Evolutionary conservation across 2,797 vertebrate genomes (phyloP).

Genomic region (Neosilurus hyrtlii): DNA sequence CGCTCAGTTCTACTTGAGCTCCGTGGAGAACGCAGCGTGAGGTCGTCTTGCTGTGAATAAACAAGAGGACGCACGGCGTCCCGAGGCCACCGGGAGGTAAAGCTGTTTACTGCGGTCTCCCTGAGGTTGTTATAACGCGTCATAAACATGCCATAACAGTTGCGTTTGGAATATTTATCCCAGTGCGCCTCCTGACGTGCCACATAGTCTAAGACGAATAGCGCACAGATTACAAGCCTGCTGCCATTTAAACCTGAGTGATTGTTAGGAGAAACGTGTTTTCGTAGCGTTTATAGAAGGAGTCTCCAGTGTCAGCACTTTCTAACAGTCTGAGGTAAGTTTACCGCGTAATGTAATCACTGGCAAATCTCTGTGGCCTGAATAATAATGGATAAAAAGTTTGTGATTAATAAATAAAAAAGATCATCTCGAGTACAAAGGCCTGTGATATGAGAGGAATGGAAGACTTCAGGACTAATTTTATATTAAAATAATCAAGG

Average conservation of each 20-base stretch:
- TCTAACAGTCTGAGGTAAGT: not conserved
- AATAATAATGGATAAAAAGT: not conserved
- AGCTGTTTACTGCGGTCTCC: conserved; percentile 27
- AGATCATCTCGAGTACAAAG: too few relatives aligned
- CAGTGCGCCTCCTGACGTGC: not conserved
- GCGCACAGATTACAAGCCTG: not conserved
- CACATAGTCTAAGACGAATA: not conserved
- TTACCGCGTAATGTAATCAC: not conserved
- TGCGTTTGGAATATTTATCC: not conserved
- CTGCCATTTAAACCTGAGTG: not conserved
- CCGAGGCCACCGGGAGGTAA: conserved; percentile 32
- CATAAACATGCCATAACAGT: conserved; percentile 45
- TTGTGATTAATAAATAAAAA: not conserved
- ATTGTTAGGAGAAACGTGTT: too few relatives aligned
- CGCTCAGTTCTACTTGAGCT: not conserved
- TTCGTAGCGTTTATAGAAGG: not conserved
- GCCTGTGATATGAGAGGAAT: not conserved
- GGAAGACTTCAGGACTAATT: not conserved
- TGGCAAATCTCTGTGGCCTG: too few relatives aligned
- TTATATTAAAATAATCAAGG: not conserved
- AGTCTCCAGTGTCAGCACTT: conserved; percentile 1
- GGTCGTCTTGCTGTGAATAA: not conserved
- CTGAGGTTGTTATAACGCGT: conserved; percentile 27
- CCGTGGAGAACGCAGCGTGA: not conserved
- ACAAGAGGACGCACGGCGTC: not conserved